Evolutionary conservation across 2,113 vertebrate species (phyloP).

Genomic region (Ophiodon elongatus): DNA sequence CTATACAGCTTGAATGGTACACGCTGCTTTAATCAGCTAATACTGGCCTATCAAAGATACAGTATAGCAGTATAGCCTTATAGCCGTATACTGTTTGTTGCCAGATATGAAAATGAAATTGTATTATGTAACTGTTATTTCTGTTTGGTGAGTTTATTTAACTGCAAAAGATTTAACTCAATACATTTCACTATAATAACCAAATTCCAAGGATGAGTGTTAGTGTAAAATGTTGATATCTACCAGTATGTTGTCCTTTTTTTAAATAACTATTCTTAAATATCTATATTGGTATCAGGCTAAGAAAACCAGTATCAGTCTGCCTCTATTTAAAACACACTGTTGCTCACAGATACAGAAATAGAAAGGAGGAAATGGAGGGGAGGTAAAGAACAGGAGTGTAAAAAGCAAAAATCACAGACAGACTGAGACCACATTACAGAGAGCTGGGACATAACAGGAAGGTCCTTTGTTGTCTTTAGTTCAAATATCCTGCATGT

Average conservation of each 20-base stretch:
- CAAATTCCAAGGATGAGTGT: background rate
- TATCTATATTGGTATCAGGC: conserved; percentile 22
- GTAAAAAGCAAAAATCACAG: conserved; percentile 51
- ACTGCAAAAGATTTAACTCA: background rate
- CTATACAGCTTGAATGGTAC: background rate
- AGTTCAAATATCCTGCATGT: conserved; percentile 68
- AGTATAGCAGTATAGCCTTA: background rate
- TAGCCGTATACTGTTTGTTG: background rate
- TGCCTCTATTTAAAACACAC: conserved; percentile 48
- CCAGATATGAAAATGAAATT: background rate
- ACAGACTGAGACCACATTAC: conserved; percentile 40
- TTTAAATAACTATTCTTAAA: background rate
- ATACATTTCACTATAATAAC: background rate
- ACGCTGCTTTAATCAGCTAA: background rate
- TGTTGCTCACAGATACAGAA: conserved; percentile 53
- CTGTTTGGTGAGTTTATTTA: background rate
- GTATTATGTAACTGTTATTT: background rate
- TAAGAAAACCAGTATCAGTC: conserved; percentile 23
- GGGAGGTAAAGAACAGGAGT: conserved; percentile 29
- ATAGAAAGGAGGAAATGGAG: conserved; percentile 44
- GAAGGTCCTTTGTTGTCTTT: conserved; percentile 73
- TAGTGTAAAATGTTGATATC: background rate
- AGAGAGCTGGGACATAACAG: conserved; percentile 62
- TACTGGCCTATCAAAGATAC: background rate
- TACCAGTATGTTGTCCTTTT: background rate